Conservation (phyloP, 2,888 invertebrate species). For the Cacoxenus indagator region DNA sequence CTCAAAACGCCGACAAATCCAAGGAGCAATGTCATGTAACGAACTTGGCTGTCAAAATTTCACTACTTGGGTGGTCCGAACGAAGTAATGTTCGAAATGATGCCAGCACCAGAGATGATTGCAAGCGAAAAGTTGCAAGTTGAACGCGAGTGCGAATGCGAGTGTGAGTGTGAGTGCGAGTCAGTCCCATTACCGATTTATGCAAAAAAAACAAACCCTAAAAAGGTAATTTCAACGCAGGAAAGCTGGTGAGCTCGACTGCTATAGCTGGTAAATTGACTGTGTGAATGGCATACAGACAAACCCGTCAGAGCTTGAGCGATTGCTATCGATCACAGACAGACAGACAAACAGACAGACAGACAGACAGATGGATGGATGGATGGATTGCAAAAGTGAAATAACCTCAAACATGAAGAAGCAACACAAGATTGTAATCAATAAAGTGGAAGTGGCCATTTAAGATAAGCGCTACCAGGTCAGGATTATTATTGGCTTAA, state of each 20-base stretch:
- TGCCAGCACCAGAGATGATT: conserved; percentile 46
- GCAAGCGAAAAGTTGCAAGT: conserved; percentile 47
- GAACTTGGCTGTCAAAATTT: conserved; percentile 40
- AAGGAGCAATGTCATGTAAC: not conserved
- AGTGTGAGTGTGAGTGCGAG: conserved; percentile 60
- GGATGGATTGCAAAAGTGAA: conserved; percentile 4
- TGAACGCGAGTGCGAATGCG: conserved; percentile 54
- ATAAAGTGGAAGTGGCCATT: conserved; percentile 7
- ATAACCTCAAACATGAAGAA: conserved; percentile 12
- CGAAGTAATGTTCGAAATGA: conserved; percentile 28
- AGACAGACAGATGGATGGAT: too few species aligned
- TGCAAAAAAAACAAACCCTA: conserved; percentile 13
- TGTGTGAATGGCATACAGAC: not conserved
- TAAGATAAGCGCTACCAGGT: conserved; percentile 4
- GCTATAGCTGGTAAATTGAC: conserved; percentile 12
- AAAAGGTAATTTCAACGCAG: not conserved
- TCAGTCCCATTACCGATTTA: too few species aligned
- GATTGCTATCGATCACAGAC: conserved; percentile 56
- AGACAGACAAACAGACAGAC: too few species aligned
- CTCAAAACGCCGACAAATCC: not conserved
- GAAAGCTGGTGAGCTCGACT: not conserved
- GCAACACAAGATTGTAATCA: conserved; percentile 44
- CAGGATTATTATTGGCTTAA: not conserved
- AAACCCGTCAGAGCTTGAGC: conserved; percentile 31
- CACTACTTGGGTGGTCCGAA: conserved; percentile 46